A percentile compares a stretch with the other conserved stretches of the same genome.
Evolutionary conservation across 2,888 invertebrate species (phyloP).

Genomic region (Drosophila infuscata): DNA sequence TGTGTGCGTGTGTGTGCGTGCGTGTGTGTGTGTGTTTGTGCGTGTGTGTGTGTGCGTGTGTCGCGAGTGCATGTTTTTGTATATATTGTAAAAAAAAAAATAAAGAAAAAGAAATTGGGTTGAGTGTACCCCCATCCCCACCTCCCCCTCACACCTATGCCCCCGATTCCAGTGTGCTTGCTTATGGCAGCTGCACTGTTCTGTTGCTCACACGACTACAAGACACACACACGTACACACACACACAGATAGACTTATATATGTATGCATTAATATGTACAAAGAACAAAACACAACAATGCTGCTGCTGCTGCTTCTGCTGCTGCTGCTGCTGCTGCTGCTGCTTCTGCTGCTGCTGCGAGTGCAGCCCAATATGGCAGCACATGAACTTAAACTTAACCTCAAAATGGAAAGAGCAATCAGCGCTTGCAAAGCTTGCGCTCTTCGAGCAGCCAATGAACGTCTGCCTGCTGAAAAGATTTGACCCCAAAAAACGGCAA

Average conservation of each 20-base stretch:
- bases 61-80: slow-evolving; percentile 23
- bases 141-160: not conserved
- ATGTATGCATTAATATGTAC: slow-evolving; percentile 2
- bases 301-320: slow-evolving; percentile 15
- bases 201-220: slow-evolving; percentile 30
- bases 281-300: slow-evolving; percentile 31
- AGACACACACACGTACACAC: not conserved
- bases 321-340: too few species aligned
- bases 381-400: slow-evolving; percentile 64
- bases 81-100: slow-evolving; percentile 37
- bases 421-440: slow-evolving; percentile 17
- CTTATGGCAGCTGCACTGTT: slow-evolving; percentile 42
- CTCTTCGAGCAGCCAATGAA: slow-evolving; percentile 25
- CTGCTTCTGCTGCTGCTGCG: slow-evolving; percentile 3
- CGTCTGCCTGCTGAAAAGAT: slow-evolving; percentile 32
- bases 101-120: slow-evolving; percentile 26
- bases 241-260: slow-evolving; percentile 19
- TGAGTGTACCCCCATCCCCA: slow-evolving; percentile 38
- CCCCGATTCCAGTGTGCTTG: slow-evolving; percentile 29
- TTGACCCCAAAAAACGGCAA: slow-evolving; percentile 35
- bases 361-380: slow-evolving; percentile 57
- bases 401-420: slow-evolving; percentile 38
- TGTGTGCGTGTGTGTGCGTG: slow-evolving; percentile 5
- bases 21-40: not conserved
- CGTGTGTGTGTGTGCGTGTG: not conserved